Percentiles rank a stretch among this genome's conserved stretches.
These are phyloP conservation scores for Pachycephus smyrnensis DNA, from an alignment of 2,888 invertebrate species.

Conservation along the genomic window DNA sequence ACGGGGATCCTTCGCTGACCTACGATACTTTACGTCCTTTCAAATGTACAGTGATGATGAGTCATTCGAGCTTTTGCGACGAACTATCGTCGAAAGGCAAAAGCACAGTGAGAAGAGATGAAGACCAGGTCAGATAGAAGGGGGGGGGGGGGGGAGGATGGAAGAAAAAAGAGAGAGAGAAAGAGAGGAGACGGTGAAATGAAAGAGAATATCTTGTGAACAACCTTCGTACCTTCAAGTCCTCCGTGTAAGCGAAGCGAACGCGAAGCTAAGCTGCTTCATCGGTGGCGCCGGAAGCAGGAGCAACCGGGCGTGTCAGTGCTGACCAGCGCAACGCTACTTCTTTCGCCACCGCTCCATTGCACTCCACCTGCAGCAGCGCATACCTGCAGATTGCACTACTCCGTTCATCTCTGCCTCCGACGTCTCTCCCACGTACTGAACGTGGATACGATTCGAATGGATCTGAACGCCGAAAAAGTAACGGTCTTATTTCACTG, in stretches of 20 bases:
- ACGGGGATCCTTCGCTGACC: not conserved
- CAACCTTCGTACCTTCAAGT: not conserved
- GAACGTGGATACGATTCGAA: conserved; percentile 19
- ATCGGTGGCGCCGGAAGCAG: conserved; percentile 58
- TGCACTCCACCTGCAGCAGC: conserved; percentile 22
- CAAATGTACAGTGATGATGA: not conserved
- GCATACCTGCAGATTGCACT: not conserved
- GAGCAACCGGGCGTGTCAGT: conserved; percentile 58
- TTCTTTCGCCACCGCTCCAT: conserved; percentile 50
- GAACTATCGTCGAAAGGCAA: not conserved
- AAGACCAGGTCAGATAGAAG: not conserved
- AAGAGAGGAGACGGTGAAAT: not conserved
- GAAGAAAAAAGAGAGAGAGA: not conserved
- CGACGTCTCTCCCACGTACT: conserved; percentile 45
- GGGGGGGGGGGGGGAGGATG: not conserved
- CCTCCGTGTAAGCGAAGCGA: conserved; percentile 1
- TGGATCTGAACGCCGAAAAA: not conserved
- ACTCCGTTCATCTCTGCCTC: conserved; percentile 37
- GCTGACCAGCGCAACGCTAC: conserved; percentile 61
- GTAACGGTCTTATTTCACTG: not conserved
- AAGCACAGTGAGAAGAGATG: not conserved
- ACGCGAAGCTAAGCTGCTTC: conserved; percentile 14
- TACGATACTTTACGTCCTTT: not conserved
- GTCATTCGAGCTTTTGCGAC: not conserved
- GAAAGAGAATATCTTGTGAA: not conserved